These are phyloP conservation scores for Phacellophora camtschatica DNA, from an alignment of 30 jellyfish, hydroid and myxozoan genomes.

Conservation along the genomic window DNA sequence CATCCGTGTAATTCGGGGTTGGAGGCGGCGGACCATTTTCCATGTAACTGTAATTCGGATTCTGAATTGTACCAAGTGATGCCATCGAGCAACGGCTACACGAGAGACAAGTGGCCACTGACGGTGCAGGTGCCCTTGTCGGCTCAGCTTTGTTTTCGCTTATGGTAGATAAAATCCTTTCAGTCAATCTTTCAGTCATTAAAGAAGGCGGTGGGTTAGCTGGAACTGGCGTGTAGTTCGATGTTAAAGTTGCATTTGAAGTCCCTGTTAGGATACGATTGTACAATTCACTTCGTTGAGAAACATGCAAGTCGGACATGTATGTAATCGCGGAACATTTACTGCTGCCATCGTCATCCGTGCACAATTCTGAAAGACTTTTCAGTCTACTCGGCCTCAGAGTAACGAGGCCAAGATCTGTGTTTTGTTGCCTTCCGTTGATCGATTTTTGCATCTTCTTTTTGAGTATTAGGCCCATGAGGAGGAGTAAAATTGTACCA, in stretches of 20 bases:
- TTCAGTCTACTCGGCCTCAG: slow-evolving; percentile 40
- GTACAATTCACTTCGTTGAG: slow-evolving; percentile 69
- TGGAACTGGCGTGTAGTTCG: slow-evolving; percentile 84
- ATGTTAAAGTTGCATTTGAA: slow-evolving; percentile 55
- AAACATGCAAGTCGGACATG: slow-evolving; percentile 60
- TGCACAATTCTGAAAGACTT: slow-evolving; percentile 43
- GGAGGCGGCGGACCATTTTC: slow-evolving; percentile 85
- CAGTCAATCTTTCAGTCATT: slow-evolving; percentile 67
- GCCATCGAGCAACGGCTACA: slow-evolving; percentile 59
- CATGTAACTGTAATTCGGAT: slow-evolving; percentile 40
- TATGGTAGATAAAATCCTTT: slow-evolving; percentile 64
- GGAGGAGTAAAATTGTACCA: slow-evolving; percentile 23
- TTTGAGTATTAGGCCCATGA: slow-evolving; percentile 46
- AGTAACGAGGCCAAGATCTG: slow-evolving; percentile 46
- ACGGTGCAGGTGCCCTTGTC: slow-evolving; percentile 62
- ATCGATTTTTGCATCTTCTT: slow-evolving; percentile 53
- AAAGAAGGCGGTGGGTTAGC: slow-evolving; percentile 98
- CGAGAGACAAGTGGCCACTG: slow-evolving; percentile 48
- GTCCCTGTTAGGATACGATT: slow-evolving; percentile 85
- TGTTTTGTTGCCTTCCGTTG: slow-evolving; percentile 19
- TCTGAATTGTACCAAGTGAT: slow-evolving; percentile 43
- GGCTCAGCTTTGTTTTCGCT: slow-evolving; percentile 75
- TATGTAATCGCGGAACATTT: slow-evolving; percentile 81
- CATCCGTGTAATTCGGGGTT: slow-evolving; percentile 60
- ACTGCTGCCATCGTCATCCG: slow-evolving; percentile 48